Percentiles rank a stretch among this genome's conserved stretches.
Evolutionary conservation across 2,888 invertebrate species (phyloP).

Genomic region (Rhagonycha fulva): DNA sequence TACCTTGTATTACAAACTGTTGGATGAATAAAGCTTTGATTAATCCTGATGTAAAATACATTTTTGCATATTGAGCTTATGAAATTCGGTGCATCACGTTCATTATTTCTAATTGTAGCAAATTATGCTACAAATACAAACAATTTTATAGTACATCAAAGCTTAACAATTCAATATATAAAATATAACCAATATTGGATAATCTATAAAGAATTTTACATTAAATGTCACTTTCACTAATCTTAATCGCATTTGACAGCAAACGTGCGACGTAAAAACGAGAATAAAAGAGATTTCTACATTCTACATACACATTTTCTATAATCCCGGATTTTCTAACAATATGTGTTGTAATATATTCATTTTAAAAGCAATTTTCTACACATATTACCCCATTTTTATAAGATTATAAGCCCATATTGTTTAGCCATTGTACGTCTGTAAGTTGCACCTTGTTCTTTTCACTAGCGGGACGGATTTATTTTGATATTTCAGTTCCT

Average conservation of each 20-base stretch:
- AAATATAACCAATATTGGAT: not conserved
- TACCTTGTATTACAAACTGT: not conserved
- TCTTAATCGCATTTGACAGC: slow-evolving; percentile 50
- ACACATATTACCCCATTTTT: slow-evolving; percentile 51
- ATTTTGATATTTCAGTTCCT: slow-evolving; percentile 23
- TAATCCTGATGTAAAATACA: not conserved
- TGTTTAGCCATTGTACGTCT: slow-evolving; percentile 23
- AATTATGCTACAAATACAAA: too few species aligned
- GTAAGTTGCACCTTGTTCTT: slow-evolving; percentile 28
- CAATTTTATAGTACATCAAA: too few species aligned
- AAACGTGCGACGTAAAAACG: slow-evolving; percentile 44
- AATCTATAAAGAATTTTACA: slow-evolving; percentile 5
- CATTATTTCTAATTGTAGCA: not conserved
- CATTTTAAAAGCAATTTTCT: slow-evolving; percentile 53
- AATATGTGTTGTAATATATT: slow-evolving; percentile 50
- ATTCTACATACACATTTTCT: slow-evolving; percentile 41
- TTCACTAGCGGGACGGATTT: slow-evolving; percentile 19
- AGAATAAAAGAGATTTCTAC: slow-evolving; percentile 38
- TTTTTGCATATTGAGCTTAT: not conserved
- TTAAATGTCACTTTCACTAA: slow-evolving; percentile 34
- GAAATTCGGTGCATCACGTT: not conserved
- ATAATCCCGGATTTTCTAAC: slow-evolving; percentile 49
- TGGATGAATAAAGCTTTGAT: not conserved
- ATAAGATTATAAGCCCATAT: slow-evolving; percentile 43
- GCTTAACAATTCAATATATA: not conserved